Conservation (phyloP, 2,888 invertebrate species). For the Antheraea yamamai region DNA sequence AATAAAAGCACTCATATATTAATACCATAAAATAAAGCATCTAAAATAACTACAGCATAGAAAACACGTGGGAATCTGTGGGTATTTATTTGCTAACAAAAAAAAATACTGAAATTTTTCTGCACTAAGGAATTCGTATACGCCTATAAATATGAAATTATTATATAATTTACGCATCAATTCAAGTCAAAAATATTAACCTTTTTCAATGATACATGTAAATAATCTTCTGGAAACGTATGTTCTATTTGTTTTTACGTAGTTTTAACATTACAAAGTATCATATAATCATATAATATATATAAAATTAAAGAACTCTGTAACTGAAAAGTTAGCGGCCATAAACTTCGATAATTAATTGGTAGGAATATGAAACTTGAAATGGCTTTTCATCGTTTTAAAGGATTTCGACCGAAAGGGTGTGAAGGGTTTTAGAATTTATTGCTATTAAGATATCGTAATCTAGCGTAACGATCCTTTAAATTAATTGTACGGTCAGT, state of each 20-base stretch:
- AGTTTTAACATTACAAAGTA: neutral
- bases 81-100: too few relatives aligned
- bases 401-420: constrained; percentile 13
- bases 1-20: too few relatives aligned
- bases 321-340: neutral
- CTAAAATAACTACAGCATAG: too few relatives aligned
- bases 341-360: constrained; percentile 14
- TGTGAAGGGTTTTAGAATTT: constrained; percentile 12
- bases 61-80: too few relatives aligned
- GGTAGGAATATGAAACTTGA: constrained; percentile 14
- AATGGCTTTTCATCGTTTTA: constrained; percentile 15
- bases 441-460: constrained; percentile 9
- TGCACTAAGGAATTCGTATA: too few relatives aligned
- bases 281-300: constrained; percentile 4
- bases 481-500: constrained; percentile 11
- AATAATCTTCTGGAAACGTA: too few relatives aligned
- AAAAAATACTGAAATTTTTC: too few relatives aligned
- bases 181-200: too few relatives aligned
- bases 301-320: neutral
- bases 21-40: too few relatives aligned
- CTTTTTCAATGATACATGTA: too few relatives aligned
- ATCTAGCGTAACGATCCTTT: constrained; percentile 1
- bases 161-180: too few relatives aligned
- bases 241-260: neutral
- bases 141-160: too few relatives aligned